Evolutionary conservation across 2,888 invertebrate genomes (phyloP).

Genomic region (Pheosia gnoma): DNA sequence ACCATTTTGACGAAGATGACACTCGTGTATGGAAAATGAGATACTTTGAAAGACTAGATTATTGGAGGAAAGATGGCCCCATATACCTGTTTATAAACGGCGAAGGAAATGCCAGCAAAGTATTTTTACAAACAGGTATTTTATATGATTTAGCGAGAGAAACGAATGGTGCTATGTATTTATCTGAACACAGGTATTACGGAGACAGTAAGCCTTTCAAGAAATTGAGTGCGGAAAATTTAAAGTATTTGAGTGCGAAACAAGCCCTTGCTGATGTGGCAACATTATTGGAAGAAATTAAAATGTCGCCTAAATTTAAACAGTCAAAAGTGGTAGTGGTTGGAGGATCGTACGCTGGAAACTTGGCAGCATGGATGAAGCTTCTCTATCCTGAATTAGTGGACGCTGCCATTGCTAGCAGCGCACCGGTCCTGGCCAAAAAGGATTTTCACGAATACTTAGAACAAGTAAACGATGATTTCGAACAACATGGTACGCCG

Average conservation of each 20-base stretch:
- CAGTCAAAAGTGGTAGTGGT: slow-evolving; percentile 68
- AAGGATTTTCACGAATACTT: slow-evolving; percentile 71
- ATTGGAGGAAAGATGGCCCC: slow-evolving; percentile 61
- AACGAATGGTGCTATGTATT: slow-evolving; percentile 69
- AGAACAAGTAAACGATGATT: slow-evolving; percentile 67
- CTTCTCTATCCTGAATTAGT: slow-evolving; percentile 66
- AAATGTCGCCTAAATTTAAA: slow-evolving; percentile 45
- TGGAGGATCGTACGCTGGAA: slow-evolving; percentile 74
- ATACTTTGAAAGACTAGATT: slow-evolving; percentile 63
- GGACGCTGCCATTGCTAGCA: slow-evolving; percentile 71
- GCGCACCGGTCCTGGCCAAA: slow-evolving; percentile 72
- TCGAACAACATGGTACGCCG: slow-evolving; percentile 59
- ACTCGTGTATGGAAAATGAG: slow-evolving; percentile 66
- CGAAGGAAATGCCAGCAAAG: slow-evolving; percentile 56
- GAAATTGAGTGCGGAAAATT: slow-evolving; percentile 51
- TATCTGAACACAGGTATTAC: slow-evolving; percentile 72
- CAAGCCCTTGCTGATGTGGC: slow-evolving; percentile 73
- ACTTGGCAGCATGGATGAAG: slow-evolving; percentile 74
- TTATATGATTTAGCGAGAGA: slow-evolving; percentile 68
- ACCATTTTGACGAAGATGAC: slow-evolving; percentile 63
- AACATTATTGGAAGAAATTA: slow-evolving; percentile 52
- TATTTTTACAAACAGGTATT: slow-evolving; percentile 59
- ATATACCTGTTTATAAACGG: slow-evolving; percentile 68
- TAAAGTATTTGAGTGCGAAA: slow-evolving; percentile 62
- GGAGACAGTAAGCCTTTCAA: slow-evolving; percentile 68